phyloP scores from a whole-genome alignment of 2,113 vertebrate species.

The Elephas maximus region DNA sequence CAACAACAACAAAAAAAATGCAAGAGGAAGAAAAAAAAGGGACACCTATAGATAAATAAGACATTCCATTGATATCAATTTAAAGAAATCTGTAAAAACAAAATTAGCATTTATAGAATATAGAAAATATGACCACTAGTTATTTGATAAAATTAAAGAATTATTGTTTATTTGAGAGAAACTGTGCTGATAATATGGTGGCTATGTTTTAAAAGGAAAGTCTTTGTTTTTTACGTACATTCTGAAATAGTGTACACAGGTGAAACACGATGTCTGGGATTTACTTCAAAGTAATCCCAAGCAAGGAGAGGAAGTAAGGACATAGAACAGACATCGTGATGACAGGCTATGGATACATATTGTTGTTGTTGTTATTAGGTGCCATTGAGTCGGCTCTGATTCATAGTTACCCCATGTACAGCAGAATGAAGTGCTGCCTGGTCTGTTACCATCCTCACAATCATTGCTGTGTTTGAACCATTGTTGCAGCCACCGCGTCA shows the following conservation, averaged over 20 bases:
- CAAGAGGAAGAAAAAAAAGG: background rate
- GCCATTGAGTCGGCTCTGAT: too few species aligned
- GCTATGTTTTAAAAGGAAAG: background rate
- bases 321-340: background rate
- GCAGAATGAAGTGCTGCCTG: too few species aligned
- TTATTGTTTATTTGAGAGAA: background rate
- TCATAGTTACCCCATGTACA: too few species aligned
- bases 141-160: background rate
- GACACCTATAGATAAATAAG: background rate
- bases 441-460: too few species aligned
- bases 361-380: too few species aligned
- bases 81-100: constrained; percentile 22
- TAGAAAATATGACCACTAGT: background rate
- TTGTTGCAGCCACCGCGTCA: too few species aligned
- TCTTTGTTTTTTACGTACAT: constrained; percentile 10
- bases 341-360: background rate
- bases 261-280: background rate
- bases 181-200: background rate
- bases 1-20: background rate
- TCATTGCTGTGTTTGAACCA: too few species aligned
- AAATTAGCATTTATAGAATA: background rate
- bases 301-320: background rate
- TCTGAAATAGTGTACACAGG: background rate
- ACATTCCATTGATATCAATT: background rate
- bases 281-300: background rate